These are phyloP conservation scores for Syrphus vitripennis DNA, from an alignment of 2,888 invertebrate species.

Conservation along the genomic window DNA sequence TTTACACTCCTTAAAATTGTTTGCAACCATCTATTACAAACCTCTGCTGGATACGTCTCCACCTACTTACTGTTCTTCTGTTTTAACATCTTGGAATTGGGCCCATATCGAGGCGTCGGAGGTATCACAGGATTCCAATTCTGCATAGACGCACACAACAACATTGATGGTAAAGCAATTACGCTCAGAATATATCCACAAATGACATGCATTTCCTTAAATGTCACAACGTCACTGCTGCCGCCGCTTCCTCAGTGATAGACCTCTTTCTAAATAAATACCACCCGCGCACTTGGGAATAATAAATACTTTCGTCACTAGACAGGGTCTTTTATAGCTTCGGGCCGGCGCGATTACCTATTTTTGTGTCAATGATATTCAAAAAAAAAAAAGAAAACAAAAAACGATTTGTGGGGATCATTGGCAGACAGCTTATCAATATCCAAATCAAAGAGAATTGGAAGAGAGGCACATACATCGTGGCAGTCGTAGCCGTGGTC, in stretches of 20 bases:
- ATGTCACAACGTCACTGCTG: constrained; percentile 31
- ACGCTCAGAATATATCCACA: constrained; percentile 57
- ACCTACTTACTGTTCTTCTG: constrained; percentile 78
- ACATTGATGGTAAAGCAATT: constrained; percentile 46
- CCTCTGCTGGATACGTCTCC: constrained; percentile 50
- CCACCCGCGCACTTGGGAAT: constrained; percentile 68
- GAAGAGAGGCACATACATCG: constrained; percentile 61
- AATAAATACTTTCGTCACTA: constrained; percentile 72
- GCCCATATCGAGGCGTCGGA: constrained; percentile 76
- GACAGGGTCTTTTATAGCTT: constrained; percentile 74
- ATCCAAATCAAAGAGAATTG: constrained; percentile 67
- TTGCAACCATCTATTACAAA: constrained; percentile 55
- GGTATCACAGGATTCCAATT: constrained; percentile 74
- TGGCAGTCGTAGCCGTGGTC: constrained; percentile 20
- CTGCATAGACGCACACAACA: constrained; percentile 37
- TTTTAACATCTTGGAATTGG: constrained; percentile 77
- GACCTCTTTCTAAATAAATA: constrained; percentile 24
- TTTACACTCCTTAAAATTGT: constrained; percentile 61
- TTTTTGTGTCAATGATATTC: constrained; percentile 71
- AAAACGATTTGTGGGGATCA: constrained; percentile 61
- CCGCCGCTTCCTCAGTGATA: constrained; percentile 20
- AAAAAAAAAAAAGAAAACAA: constrained; percentile 16
- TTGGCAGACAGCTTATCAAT: constrained; percentile 70
- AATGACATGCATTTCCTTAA: constrained; percentile 48
- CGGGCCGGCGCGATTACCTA: constrained; percentile 58